Conservation (phyloP, 2,113 vertebrate species). For the Vulpes lagopus region DNA sequence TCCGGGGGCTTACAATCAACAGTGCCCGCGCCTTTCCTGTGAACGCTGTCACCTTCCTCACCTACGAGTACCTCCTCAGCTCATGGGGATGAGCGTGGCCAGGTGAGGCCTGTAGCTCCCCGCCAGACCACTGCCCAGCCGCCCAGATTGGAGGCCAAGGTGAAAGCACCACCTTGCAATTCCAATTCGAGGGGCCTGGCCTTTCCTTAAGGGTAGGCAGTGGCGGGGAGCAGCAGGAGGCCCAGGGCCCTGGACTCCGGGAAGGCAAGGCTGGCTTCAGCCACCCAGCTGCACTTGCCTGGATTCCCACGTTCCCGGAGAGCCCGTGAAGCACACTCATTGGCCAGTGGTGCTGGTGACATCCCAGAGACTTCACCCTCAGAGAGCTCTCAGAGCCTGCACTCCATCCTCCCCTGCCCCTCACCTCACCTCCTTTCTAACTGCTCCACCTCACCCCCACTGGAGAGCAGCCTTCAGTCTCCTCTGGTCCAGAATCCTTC, state of each 20-base stretch:
- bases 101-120: accelerated
- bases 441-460: accelerated
- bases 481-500: not conserved
- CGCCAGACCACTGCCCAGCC: accelerated
- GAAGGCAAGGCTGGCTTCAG: not conserved
- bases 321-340: not conserved
- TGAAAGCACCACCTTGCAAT: not conserved
- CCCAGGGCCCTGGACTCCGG: too few relatives aligned
- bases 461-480: not conserved
- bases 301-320: not conserved
- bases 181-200: not conserved
- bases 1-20: constrained; percentile 90
- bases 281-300: not conserved
- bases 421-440: not conserved
- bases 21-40: constrained; percentile 91
- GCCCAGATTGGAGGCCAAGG: not conserved
- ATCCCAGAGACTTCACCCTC: not conserved
- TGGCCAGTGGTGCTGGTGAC: not conserved
- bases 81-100: constrained; percentile 68
- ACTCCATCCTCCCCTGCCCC: accelerated
- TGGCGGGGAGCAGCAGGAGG: not conserved
- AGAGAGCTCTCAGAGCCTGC: not conserved
- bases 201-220: not conserved
- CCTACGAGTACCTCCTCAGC: constrained; percentile 89
- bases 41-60: constrained; percentile 91